A percentile compares a stretch with the other conserved stretches of the same genome.
Evolutionary conservation across 2,113 vertebrate species (phyloP).

Genomic region (Acanthochromis polyacanthus): DNA sequence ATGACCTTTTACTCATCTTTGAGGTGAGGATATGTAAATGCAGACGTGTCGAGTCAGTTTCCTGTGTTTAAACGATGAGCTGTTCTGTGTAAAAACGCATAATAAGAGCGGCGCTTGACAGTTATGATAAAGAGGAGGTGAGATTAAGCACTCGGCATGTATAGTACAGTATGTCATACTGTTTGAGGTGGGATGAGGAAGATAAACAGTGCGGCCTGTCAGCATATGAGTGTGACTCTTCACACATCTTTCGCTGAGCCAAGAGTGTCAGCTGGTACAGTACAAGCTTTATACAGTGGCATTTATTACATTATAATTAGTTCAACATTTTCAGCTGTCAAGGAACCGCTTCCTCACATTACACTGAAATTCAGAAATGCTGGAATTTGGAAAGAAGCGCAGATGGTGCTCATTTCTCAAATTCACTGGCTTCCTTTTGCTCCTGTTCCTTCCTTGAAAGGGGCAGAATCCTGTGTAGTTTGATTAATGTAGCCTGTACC

Average conservation of each 20-base stretch:
- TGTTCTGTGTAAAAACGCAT: background rate
- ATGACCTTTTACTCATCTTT: conserved; percentile 1
- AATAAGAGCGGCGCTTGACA: background rate
- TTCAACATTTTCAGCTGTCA: conserved; percentile 36
- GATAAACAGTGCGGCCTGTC: conserved; percentile 20
- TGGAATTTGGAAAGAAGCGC: conserved; percentile 3
- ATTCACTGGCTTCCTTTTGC: background rate
- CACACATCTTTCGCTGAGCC: conserved; percentile 1
- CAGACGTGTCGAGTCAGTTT: background rate
- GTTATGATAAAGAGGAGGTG: conserved; percentile 1
- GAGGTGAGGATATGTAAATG: conserved; percentile 1
- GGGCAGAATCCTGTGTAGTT: background rate
- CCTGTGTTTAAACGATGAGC: background rate
- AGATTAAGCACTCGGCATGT: background rate
- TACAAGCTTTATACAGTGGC: background rate
- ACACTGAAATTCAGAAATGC: conserved; percentile 7
- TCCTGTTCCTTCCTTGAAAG: background rate
- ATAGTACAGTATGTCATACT: conserved; percentile 17
- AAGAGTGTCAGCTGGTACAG: conserved; percentile 1
- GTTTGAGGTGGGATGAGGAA: conserved; percentile 18
- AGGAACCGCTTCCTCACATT: background rate
- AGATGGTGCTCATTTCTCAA: conserved; percentile 1
- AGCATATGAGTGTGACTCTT: conserved; percentile 11
- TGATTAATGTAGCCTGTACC: background rate
- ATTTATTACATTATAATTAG: conserved; percentile 24